Evolutionary conservation across 2,888 invertebrate genomes (phyloP).

Genomic region (Volucella inflata): DNA sequence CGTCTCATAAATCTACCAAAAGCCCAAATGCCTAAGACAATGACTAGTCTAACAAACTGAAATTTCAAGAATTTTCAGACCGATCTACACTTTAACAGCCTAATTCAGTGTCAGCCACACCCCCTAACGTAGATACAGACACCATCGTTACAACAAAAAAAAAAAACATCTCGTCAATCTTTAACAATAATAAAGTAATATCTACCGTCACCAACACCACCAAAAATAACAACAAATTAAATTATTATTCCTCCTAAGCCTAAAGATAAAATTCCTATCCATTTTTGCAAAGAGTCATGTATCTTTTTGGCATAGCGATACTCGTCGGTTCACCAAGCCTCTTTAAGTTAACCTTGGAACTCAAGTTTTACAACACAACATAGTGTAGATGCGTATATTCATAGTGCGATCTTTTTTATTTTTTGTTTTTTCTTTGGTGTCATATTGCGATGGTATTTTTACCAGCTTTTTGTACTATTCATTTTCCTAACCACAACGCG

Average conservation of each 20-base stretch:
- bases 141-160: no score
- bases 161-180: no score
- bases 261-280: no score
- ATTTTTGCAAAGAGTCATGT: neutral
- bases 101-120: constrained; percentile 29
- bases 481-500: constrained; percentile 33
- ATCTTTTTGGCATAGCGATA: neutral
- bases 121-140: neutral
- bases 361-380: constrained; percentile 21
- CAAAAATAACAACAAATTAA: no score
- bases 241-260: no score
- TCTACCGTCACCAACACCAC: no score
- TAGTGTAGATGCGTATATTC: neutral
- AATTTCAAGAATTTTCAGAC: neutral
- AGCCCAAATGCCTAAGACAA: neutral
- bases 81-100: neutral
- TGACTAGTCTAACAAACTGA: constrained; percentile 20
- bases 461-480: constrained; percentile 25
- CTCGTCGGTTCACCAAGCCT: neutral
- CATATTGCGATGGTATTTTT: constrained; percentile 56
- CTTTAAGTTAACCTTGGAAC: constrained; percentile 54
- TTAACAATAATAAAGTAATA: no score
- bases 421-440: constrained; percentile 49
- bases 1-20: constrained; percentile 42
- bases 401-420: constrained; percentile 12